phyloP scores from a whole-genome alignment of 2,888 invertebrate genomes.

The Chloroclysta siterata region DNA sequence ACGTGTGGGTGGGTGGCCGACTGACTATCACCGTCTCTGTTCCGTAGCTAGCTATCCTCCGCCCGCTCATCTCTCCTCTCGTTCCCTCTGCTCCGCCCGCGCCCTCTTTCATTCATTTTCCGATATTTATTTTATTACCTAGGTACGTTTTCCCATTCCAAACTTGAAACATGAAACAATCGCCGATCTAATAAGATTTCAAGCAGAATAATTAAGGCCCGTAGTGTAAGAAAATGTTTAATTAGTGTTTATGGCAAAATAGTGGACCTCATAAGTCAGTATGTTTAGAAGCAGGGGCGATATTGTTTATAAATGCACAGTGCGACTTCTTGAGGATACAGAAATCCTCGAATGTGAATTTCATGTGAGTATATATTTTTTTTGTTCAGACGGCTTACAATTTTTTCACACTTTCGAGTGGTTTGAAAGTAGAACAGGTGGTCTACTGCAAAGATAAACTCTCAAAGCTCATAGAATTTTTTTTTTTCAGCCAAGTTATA shows the following conservation, averaged over 20 bases:
- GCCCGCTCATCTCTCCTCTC: neutral
- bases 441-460: too few species aligned
- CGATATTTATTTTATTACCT: conserved; percentile 23
- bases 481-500: conserved; percentile 91
- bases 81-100: conserved; percentile 11
- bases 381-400: neutral
- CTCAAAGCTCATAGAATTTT: too few species aligned
- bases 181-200: conserved; percentile 49
- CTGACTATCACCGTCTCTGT: too few species aligned
- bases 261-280: conserved; percentile 45
- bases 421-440: too few species aligned
- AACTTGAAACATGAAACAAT: conserved; percentile 59
- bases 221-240: conserved; percentile 46
- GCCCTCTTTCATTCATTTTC: conserved; percentile 27
- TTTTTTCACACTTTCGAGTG: too few species aligned
- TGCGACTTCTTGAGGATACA: conserved; percentile 94
- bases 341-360: conserved; percentile 97
- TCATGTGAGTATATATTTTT: conserved; percentile 81
- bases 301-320: conserved; percentile 94
- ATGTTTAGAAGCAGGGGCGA: conserved; percentile 90
- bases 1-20: too few species aligned
- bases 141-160: conserved; percentile 38
- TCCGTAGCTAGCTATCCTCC: neutral
- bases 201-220: conserved; percentile 38
- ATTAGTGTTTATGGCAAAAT: conserved; percentile 33